phyloP scores from a whole-genome alignment of 2,113 vertebrate species.

The Pomatostomus ruficeps region DNA sequence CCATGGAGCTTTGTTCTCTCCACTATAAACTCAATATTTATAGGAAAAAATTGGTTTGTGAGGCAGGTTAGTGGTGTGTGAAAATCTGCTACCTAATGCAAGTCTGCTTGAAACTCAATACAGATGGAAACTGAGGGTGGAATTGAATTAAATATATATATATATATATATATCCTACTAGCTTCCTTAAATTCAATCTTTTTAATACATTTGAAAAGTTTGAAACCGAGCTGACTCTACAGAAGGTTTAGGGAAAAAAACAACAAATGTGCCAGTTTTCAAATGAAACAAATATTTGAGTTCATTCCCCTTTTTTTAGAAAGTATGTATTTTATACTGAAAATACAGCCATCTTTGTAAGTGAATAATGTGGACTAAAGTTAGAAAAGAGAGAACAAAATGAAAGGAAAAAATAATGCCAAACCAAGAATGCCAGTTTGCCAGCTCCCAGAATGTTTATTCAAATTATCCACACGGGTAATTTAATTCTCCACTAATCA shows the following conservation, averaged over 20 bases:
- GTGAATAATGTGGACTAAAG: background rate
- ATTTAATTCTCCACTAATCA: background rate
- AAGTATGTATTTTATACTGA: background rate
- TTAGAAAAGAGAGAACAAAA: background rate
- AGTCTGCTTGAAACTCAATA: background rate
- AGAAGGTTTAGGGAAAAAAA: background rate
- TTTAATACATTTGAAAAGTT: background rate
- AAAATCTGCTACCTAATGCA: background rate
- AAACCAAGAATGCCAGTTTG: background rate
- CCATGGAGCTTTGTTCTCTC: background rate
- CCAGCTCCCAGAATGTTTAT: background rate
- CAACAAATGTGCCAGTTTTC: background rate
- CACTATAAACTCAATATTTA: background rate
- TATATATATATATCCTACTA: background rate
- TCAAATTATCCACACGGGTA: background rate
- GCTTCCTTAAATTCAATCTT: background rate
- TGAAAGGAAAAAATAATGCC: background rate
- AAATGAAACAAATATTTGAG: background rate
- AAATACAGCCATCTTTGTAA: background rate
- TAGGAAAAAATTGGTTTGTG: background rate
- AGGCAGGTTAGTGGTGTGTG: background rate
- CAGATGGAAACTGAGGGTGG: background rate
- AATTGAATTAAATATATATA: background rate
- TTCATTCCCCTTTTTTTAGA: background rate
- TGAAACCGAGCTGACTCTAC: background rate